These are phyloP conservation scores for Frieseomelitta varia DNA, from an alignment of 1,140 invertebrate genomes.

Conservation along the genomic window DNA sequence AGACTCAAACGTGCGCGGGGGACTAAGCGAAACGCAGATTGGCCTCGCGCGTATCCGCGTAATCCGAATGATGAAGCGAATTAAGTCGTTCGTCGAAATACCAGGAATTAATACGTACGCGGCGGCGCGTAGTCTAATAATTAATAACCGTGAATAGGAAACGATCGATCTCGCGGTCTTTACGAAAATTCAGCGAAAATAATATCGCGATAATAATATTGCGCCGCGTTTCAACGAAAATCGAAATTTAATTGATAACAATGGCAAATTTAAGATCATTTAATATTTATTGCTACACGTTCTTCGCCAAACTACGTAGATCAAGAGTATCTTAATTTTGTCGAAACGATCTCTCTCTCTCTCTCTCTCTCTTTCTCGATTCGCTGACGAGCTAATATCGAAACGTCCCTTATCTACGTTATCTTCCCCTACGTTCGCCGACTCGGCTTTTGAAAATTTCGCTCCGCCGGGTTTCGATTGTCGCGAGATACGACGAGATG, in stretches of 20 bases:
- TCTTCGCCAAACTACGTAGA: slow-evolving; percentile 39
- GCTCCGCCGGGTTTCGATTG: not conserved
- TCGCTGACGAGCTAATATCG: slow-evolving; percentile 42
- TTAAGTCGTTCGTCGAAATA: slow-evolving; percentile 72
- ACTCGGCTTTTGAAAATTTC: slow-evolving; percentile 2
- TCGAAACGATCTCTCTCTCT: not conserved
- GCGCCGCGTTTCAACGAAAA: too few species aligned
- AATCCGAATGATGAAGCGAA: slow-evolving; percentile 74
- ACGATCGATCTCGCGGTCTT: too few species aligned
- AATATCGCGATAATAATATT: not conserved
- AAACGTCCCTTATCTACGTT: slow-evolving; percentile 28
- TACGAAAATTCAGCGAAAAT: too few species aligned
- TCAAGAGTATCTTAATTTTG: slow-evolving; percentile 36
- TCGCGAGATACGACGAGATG: slow-evolving; percentile 3
- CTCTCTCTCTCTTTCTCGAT: not conserved
- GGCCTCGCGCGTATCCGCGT: slow-evolving; percentile 54
- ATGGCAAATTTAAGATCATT: too few species aligned
- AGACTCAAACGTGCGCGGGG: not conserved
- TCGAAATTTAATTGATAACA: too few species aligned
- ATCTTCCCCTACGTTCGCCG: not conserved
- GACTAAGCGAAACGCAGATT: slow-evolving; percentile 18
- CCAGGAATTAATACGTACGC: slow-evolving; percentile 70
- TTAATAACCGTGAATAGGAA: too few species aligned
- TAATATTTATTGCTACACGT: slow-evolving; percentile 52
- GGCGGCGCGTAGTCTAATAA: not conserved